Evolutionary conservation across 37 sponge, comb jelly and placozoan species (phyloP), one percentile per base, ranked within the genome.

Genomic region (Eunapius fragilis): DNA sequence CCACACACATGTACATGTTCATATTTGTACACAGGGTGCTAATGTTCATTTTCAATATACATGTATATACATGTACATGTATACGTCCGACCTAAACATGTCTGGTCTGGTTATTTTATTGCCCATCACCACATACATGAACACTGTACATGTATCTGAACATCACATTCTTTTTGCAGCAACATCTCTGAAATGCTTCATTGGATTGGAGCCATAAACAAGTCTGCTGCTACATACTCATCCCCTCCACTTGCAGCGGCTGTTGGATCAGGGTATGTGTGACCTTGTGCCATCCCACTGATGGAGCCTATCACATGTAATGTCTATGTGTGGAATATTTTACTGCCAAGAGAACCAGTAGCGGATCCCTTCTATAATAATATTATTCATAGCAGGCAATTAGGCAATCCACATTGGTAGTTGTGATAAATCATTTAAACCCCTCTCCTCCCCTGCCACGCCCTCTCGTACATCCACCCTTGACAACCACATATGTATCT

Each of bases 131-230:
- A 33, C 22, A 0, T 50, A 28, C 5, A 7, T 45, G 0, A 48
- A 12, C 7, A 45, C n/a, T 45, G 47, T 45, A 45, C 47, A 45
- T 45, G 47, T 45, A 45, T 45, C n/a, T n/a, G n/a, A n/a, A n/a
- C n/a, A n/a, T n/a, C n/a, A n/a, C n/a, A n/a, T n/a, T 41, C 6
- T 41, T 41, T 41, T 22, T 71, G 41, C 72, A 94, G 87, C 30
- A 75, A 92, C 77, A 77, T 87, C 26, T 80, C 84, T 41, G 96
- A 98, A 33, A 75, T 96, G 84, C 92, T 92, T 85, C 91, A 92
- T 82, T 98, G 98, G 98, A 94, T 98, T 34, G 70, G 68, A 45
- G 94, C 98, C 67, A 92, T 98, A 71, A 98, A 98, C 89, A 87
- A 85, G 41, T 92, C 96, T 25, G 82, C 94, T 68, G 95, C 89